Evolutionary conservation across 2,888 invertebrate genomes (phyloP), one percentile per base, ranked within the genome.

Genomic region (Cantharis lateralis): DNA sequence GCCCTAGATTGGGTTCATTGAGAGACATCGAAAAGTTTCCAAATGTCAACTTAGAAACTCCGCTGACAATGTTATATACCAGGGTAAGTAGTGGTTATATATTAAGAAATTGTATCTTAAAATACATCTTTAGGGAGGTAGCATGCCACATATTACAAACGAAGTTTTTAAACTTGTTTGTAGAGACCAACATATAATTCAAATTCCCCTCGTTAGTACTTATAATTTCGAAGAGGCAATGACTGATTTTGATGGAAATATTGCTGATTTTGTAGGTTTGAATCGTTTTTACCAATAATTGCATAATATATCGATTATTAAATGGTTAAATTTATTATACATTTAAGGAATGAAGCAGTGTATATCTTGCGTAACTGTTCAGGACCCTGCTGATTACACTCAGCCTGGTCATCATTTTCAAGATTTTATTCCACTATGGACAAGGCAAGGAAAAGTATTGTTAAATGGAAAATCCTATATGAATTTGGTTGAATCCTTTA

Each of bases 131-230:
- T 87, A 95, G 94, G 93, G 93, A 82, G 97, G 96, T 68, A 94
- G 94, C 87, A 91, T 96, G 69, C 95, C 96, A 0, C 94, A 96
- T 87, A 88, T 98, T 18, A 95, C 94, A 0, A 91, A 92, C 79
- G 96, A 95, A 88, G 93, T 95, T 0, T 90, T 95, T 71, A 89
- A 92, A 80, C 90, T 91, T 86, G 89, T 95, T 7, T 92, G 91
- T 66, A 84, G 88, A 16, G 91, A 90, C 10, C 90, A 91, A 1
- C 91, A 92, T 77, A 87, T 95, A 0, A 87, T 96, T 16, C 93
- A 95, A 86, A 90, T 96, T 77, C 93, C 96, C 0, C 85, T 97
- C 26, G 91, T 93, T 13, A 93, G 92, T 77, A 93, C 94, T 66
- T 88, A 92, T 68, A 83, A 83, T 64, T 91, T 94, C 88, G 89